Percentiles rank a stretch among this genome's conserved stretches.
These are phyloP conservation scores for Onthophagus taurus DNA, from an alignment of 1,140 invertebrate genomes.

Conservation along the genomic window DNA sequence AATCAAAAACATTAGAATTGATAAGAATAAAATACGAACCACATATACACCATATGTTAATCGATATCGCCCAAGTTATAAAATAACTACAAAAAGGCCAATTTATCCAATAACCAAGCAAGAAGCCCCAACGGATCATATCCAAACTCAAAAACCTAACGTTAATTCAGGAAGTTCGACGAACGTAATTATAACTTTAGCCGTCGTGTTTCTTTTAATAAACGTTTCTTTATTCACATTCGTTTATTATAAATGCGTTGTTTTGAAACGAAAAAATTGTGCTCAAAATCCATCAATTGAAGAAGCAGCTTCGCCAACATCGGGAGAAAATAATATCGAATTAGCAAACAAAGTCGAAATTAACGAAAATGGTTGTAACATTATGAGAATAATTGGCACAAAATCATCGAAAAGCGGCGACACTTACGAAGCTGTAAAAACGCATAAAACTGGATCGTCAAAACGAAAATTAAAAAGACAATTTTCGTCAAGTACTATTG, in stretches of 20 bases:
- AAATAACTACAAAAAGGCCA: too few species aligned
- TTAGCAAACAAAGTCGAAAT: background rate
- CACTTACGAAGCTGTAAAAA: conserved; percentile 47
- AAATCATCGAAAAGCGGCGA: conserved; percentile 44
- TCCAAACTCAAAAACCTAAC: too few species aligned
- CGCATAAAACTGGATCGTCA: conserved; percentile 47
- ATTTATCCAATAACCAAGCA: too few species aligned
- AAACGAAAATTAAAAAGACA: conserved; percentile 59
- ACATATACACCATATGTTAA: too few species aligned
- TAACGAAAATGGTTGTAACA: conserved; percentile 40
- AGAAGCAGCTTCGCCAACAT: conserved; percentile 15
- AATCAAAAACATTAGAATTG: too few species aligned
- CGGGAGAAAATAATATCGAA: too few species aligned
- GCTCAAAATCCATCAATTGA: conserved; percentile 10
- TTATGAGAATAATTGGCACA: conserved; percentile 45
- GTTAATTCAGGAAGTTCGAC: conserved; percentile 37
- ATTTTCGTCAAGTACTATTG: conserved; percentile 68
- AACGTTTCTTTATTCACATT: conserved; percentile 68
- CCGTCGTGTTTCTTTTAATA: conserved; percentile 67
- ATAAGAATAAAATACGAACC: too few species aligned
- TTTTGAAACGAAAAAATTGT: conserved; percentile 38
- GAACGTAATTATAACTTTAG: conserved; percentile 66
- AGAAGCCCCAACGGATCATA: too few species aligned
- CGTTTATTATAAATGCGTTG: conserved; percentile 61
- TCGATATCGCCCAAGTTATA: too few species aligned